Evolutionary conservation across 2,113 vertebrate genomes (phyloP), one percentile per base, ranked within the genome.

Genomic region (Edolisoma coerulescens): DNA sequence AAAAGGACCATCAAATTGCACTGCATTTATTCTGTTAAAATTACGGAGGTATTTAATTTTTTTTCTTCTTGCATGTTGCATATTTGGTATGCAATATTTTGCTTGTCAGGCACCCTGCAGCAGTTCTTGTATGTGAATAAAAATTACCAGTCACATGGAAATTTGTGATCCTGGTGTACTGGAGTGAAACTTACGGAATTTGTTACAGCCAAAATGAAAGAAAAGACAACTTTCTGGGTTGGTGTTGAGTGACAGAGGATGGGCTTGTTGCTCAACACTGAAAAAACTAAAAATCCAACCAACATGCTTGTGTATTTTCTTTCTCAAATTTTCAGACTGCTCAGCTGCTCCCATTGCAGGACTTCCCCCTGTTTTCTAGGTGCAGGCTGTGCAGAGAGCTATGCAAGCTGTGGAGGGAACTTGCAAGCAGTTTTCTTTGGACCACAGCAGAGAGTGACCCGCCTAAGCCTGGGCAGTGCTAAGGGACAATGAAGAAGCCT

Each of bases 251-350:
- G 16, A 26, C 39, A 74, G 57, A 84, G 16, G 42, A 65, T 1
- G 2, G 0, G 0, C 47, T 82, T 60, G 16, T 32, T 50, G 21
- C 35, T 70, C 32, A 52, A 11, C 3, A 27, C 27, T 8, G 23
- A 20, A 24, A 27, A 49, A 67, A 21, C 6, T 6, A 22, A 54
- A 60, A 49, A 14, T 54, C 35, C 42, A 63, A 3, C 14, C 32
- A 67, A 27, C 1, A 4, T 0, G 2, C 11, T 4, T 7, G 5
- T 23, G 4, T 41, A 19, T 27, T 7, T 30, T 69, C 20, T 81
- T 52, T 64, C 27, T 52, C 57, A 44, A 1, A 16, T 44, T 76
- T 68, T 35, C 61, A 50, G 33, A 6, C 26, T 1, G 0, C 32
- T 10, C n/a, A 71, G 19, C 32, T 67, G n/a, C n/a, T n/a, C n/a